Evolutionary conservation across 2,113 vertebrate species (phyloP).

Genomic region (Cynocephalus volans): DNA sequence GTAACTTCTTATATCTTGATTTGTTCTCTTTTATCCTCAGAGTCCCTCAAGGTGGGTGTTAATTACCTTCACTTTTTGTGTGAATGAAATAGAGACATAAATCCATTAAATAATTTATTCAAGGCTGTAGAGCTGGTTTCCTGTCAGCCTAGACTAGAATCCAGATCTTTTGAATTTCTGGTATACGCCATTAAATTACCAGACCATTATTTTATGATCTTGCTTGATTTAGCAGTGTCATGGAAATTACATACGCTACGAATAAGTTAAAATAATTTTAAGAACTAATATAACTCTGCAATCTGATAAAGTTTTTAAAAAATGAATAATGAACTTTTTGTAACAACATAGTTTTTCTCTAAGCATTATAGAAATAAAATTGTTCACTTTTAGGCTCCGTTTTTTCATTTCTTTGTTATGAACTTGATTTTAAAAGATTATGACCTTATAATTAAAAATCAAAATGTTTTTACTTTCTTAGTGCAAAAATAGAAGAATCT

Average conservation of each 20-base stretch:
- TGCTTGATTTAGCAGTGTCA: not conserved
- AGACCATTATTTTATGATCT: not conserved
- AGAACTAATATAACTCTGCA: not conserved
- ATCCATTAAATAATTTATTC: not conserved
- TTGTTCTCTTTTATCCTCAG: slow-evolving; percentile 42
- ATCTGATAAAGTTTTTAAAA: not conserved
- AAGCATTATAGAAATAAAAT: slow-evolving; percentile 45
- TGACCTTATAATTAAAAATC: not conserved
- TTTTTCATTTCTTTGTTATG: slow-evolving; percentile 47
- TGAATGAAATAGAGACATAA: slow-evolving; percentile 11
- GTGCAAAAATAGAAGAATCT: slow-evolving; percentile 7
- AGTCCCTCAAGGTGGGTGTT: not conserved
- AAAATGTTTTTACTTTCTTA: slow-evolving; percentile 27
- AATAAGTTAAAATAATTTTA: slow-evolving; percentile 45
- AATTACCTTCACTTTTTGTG: not conserved
- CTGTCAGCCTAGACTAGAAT: not conserved
- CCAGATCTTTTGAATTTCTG: not conserved
- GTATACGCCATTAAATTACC: not conserved
- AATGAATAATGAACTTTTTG: slow-evolving; percentile 9
- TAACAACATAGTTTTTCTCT: not conserved
- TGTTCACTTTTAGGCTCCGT: not conserved
- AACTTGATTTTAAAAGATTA: slow-evolving; percentile 35
- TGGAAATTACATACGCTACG: not conserved
- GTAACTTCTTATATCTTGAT: not conserved
- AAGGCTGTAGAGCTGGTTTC: not conserved